Percentiles rank a stretch among this genome's conserved stretches.
Evolutionary conservation across 2,797 vertebrate genomes (phyloP).

Genomic region (Varecia variegata): DNA sequence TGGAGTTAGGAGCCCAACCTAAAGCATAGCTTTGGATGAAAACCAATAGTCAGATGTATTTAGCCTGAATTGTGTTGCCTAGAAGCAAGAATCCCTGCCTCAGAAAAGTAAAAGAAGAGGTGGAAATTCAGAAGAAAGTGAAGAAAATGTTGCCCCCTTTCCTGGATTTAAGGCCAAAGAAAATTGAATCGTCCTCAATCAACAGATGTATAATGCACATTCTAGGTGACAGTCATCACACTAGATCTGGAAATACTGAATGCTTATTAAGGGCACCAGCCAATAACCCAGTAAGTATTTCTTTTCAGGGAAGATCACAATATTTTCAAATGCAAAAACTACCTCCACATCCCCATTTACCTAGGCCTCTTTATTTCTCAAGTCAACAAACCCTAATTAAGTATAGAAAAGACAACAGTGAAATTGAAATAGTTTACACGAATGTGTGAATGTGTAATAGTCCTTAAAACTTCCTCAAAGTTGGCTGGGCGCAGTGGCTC

Average conservation of each 20-base stretch:
- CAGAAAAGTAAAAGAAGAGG: not conserved
- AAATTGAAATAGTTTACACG: not conserved
- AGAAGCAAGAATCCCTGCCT: not conserved
- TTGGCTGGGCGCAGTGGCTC: no score
- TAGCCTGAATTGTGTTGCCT: not conserved
- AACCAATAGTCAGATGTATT: not conserved
- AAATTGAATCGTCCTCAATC: not conserved
- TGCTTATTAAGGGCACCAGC: not conserved
- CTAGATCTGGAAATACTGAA: not conserved
- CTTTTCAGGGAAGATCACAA: not conserved
- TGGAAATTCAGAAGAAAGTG: not conserved
- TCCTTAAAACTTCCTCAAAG: not conserved
- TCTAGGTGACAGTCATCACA: rapidly evolving
- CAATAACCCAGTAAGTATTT: not conserved
- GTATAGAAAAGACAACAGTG: not conserved
- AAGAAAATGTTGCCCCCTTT: not conserved
- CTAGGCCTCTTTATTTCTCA: not conserved
- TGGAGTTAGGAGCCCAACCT: not conserved
- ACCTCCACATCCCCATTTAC: not conserved
- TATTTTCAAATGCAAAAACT: not conserved
- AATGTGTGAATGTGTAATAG: not conserved
- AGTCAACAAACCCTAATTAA: not conserved
- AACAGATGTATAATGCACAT: not conserved
- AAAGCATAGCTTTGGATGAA: not conserved
- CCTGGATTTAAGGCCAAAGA: not conserved